phyloP scores from a whole-genome alignment of 1,140 invertebrate genomes.

The Procambarus virginalis region DNA sequence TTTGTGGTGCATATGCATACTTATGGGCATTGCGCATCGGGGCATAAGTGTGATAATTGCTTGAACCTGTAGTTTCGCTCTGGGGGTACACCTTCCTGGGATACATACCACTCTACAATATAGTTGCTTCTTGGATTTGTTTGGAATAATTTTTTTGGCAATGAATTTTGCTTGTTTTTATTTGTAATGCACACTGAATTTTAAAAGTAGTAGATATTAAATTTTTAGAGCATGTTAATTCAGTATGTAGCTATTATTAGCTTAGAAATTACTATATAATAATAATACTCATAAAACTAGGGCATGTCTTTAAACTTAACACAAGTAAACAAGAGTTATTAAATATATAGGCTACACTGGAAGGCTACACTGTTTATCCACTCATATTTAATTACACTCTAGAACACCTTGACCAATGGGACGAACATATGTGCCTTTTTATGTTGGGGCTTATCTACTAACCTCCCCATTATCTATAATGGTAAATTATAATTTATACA shows the following conservation, averaged over 20 bases:
- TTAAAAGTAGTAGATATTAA: neutral
- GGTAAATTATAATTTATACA: no score
- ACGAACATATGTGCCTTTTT: no score
- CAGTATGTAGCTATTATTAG: conserved; percentile 5
- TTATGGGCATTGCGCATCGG: neutral
- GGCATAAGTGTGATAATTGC: neutral
- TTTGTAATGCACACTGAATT: conserved; percentile 21
- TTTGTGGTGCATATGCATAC: neutral
- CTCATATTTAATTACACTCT: no score
- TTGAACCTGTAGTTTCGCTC: neutral
- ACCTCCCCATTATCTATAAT: no score
- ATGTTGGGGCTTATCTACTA: no score
- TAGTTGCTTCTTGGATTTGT: conserved; percentile 4
- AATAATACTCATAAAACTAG: neutral
- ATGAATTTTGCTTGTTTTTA: conserved; percentile 27
- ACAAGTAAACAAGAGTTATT: neutral
- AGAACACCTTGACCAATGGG: no score
- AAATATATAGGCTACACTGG: neutral
- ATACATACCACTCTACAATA: neutral
- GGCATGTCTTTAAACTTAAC: neutral
- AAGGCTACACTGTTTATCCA: no score
- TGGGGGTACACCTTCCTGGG: neutral
- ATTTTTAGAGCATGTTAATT: conserved; percentile 26
- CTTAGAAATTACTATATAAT: neutral
- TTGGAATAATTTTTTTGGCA: conserved; percentile 7